Base-by-base conservation (phyloP, 2,888 invertebrate genomes). In the Acrobasis consociella region DNA sequence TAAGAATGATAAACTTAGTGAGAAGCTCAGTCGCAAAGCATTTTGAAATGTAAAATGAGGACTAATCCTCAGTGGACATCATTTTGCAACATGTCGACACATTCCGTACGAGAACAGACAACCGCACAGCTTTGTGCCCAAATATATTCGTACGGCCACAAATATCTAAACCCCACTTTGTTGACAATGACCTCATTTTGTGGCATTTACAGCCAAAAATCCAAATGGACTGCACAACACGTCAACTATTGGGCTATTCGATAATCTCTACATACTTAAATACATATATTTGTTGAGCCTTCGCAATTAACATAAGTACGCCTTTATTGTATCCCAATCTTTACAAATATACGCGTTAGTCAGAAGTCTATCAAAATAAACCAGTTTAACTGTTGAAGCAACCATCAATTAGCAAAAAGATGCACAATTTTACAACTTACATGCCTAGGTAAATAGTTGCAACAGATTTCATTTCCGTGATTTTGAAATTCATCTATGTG, bases 171-270 rank as follows among this genome's bases (percentile, higher is more conserved):
- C 67, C 51, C 55, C 64, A 65, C 64, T 67, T 67, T 69, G 66
- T 67, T 65, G 64, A 64, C 64, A 64, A 53, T 67, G 69, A 67
- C 69, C 67, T 62, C 68, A 61, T 66, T 66, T 61, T 64, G 64
- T 39, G 64, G 64, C 64, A 63, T 59, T 0, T 42, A 55, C n/a
- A 42, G 64, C 42, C 2, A 42, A 22, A 56, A 9, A 1, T 13
- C 2, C 0, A 17, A 46, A 56, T 56, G 46, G 56, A 39, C 22
- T 8, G 10, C 39, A 42, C n/a, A 42, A 31, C 31, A 31, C 8
- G 7, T 31, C 31, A 31, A 31, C 7, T 5, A 31, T 31, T 31
- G 7, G 31, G 7, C 2, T 31, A 31, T 7, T 31, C 31, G 31
- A 2, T 2, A 31, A 31, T 31, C 31, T 31, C 31, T 31, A 9